These are phyloP conservation scores for Anoplophora glabripennis DNA, from an alignment of 1,140 invertebrate species.

Conservation along the genomic window DNA sequence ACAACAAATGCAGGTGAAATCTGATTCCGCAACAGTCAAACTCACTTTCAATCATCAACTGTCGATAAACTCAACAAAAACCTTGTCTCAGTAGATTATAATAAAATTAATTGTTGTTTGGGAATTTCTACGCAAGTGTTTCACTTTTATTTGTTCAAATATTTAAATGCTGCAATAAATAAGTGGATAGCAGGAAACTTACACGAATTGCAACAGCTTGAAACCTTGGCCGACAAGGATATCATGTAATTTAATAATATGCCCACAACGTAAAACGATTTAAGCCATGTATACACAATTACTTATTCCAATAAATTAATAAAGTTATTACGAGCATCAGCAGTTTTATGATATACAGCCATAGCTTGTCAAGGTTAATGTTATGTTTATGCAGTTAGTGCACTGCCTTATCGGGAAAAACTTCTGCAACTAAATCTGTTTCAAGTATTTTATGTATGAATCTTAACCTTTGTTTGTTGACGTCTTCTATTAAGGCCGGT, in stretches of 20 bases:
- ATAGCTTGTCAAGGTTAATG: background rate
- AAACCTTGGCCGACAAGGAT: too few species aligned
- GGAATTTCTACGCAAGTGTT: slow-evolving; percentile 1
- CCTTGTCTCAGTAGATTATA: background rate
- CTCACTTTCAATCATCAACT: too few species aligned
- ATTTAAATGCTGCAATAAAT: background rate
- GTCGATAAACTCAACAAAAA: background rate
- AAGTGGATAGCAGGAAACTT: background rate
- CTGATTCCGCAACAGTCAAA: background rate
- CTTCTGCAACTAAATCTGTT: too few species aligned
- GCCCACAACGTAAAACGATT: too few species aligned
- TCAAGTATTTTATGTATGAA: background rate
- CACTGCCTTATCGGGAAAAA: background rate
- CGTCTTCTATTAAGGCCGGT: background rate
- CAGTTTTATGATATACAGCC: background rate
- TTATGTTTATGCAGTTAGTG: background rate
- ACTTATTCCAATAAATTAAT: too few species aligned
- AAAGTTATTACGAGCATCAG: too few species aligned
- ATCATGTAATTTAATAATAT: too few species aligned
- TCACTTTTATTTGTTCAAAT: background rate
- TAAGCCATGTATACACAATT: too few species aligned
- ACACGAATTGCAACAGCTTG: too few species aligned
- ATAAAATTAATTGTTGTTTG: background rate
- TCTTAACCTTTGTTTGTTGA: background rate
- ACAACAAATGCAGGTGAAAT: background rate